Conservation (phyloP, 2,888 invertebrate species). For the Morpho achilles region DNA sequence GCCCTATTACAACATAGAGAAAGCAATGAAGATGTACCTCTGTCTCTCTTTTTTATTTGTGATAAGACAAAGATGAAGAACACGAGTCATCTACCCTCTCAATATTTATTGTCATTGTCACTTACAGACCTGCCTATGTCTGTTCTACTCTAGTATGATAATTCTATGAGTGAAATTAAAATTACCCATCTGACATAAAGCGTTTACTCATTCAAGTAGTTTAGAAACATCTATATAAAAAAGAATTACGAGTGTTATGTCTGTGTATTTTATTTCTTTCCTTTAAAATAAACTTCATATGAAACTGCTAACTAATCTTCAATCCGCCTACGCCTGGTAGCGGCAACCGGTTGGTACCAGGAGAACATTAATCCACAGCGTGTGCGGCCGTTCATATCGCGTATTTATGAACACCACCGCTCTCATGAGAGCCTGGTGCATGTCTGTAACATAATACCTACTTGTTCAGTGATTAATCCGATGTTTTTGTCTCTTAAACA, state of each 20-base stretch:
- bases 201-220: too few relatives aligned
- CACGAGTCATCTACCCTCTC: too few relatives aligned
- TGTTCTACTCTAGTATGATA: too few relatives aligned
- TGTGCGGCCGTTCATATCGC: slow-evolving; percentile 69
- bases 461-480: slow-evolving; percentile 55
- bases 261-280: slow-evolving; percentile 7
- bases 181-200: too few relatives aligned
- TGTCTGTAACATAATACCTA: slow-evolving; percentile 58
- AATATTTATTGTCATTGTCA: too few relatives aligned
- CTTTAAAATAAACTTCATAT: background rate
- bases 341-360: slow-evolving; percentile 46
- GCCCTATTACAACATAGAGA: too few relatives aligned
- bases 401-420: slow-evolving; percentile 68
- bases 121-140: too few relatives aligned
- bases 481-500: slow-evolving; percentile 39
- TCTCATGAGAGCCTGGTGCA: slow-evolving; percentile 57
- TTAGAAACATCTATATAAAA: too few relatives aligned
- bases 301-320: slow-evolving; percentile 9
- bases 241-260: background rate
- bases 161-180: too few relatives aligned
- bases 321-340: slow-evolving; percentile 55
- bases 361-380: slow-evolving; percentile 61
- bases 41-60: too few relatives aligned
- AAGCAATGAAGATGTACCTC: too few relatives aligned
- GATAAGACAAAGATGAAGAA: too few relatives aligned